Conservation (phyloP, 2,888 invertebrate genomes). For the Drosophila colorata region DNA sequence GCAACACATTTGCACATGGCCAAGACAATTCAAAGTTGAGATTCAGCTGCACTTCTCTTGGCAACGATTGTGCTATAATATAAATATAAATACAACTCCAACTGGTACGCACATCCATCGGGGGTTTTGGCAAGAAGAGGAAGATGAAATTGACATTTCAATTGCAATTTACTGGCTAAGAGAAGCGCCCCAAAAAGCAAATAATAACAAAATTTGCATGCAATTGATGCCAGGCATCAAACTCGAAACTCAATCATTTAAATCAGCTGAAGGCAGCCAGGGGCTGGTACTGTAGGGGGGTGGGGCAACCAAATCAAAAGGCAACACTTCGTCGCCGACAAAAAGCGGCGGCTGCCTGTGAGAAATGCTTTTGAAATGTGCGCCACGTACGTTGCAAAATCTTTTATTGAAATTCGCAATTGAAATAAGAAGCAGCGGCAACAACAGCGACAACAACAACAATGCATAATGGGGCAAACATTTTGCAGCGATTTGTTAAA, state of each 20-base stretch:
- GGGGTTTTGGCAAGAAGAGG: too few relatives aligned
- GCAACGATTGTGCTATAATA: background rate
- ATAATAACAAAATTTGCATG: constrained; percentile 77
- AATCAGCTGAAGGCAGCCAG: constrained; percentile 3
- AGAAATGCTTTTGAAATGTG: constrained; percentile 76
- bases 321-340: constrained; percentile 28
- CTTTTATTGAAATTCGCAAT: constrained; percentile 68
- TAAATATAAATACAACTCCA: background rate
- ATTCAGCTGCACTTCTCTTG: background rate
- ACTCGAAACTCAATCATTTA: constrained; percentile 67
- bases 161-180: constrained; percentile 57
- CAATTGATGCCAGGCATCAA: constrained; percentile 72
- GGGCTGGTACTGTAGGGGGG: background rate
- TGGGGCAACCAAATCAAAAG: constrained; percentile 33
- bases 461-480: constrained; percentile 68
- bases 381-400: constrained; percentile 75
- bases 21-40: constrained; percentile 1
- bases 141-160: constrained; percentile 69
- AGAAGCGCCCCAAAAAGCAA: constrained; percentile 40
- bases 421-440: constrained; percentile 58
- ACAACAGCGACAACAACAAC: constrained; percentile 20
- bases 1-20: background rate
- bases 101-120: constrained; percentile 27
- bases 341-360: constrained; percentile 54
- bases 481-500: constrained; percentile 72